Evolutionary conservation across 2,888 invertebrate species (phyloP).

Genomic region (Aspidiotus rigidus): DNA sequence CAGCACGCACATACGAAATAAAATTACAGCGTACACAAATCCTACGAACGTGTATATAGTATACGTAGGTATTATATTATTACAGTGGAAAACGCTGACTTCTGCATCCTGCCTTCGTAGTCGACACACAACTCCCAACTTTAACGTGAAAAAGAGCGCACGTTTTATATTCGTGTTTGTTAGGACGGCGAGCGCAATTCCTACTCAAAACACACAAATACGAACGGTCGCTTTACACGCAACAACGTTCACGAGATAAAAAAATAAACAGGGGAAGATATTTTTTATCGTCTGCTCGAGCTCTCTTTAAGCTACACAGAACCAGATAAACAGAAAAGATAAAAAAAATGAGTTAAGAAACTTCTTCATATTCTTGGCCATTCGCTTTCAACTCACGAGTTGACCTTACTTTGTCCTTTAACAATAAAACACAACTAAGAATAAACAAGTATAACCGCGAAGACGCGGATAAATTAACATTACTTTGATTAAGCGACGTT

Average conservation of each 20-base stretch:
- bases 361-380: slow-evolving; percentile 30
- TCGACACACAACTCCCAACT: too few relatives aligned
- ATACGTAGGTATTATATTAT: too few relatives aligned
- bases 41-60: too few relatives aligned
- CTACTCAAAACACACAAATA: not conserved
- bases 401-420: slow-evolving; percentile 33
- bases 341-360: slow-evolving; percentile 26
- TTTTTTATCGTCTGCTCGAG: slow-evolving; percentile 17
- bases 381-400: slow-evolving; percentile 30
- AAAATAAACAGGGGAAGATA: slow-evolving; percentile 10
- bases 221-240: not conserved
- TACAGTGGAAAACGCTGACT: too few relatives aligned
- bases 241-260: slow-evolving; percentile 7
- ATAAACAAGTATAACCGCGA: slow-evolving; percentile 27
- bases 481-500: slow-evolving; percentile 32
- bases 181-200: too few relatives aligned
- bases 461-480: slow-evolving; percentile 33
- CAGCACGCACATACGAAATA: not conserved
- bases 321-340: slow-evolving; percentile 27
- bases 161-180: too few relatives aligned
- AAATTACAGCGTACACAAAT: too few relatives aligned
- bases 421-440: slow-evolving; percentile 29
- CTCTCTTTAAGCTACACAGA: slow-evolving; percentile 16
- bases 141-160: too few relatives aligned
- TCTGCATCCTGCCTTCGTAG: too few relatives aligned